Evolutionary conservation across 2,888 invertebrate genomes (phyloP).

Genomic region (Dynastes maya): DNA sequence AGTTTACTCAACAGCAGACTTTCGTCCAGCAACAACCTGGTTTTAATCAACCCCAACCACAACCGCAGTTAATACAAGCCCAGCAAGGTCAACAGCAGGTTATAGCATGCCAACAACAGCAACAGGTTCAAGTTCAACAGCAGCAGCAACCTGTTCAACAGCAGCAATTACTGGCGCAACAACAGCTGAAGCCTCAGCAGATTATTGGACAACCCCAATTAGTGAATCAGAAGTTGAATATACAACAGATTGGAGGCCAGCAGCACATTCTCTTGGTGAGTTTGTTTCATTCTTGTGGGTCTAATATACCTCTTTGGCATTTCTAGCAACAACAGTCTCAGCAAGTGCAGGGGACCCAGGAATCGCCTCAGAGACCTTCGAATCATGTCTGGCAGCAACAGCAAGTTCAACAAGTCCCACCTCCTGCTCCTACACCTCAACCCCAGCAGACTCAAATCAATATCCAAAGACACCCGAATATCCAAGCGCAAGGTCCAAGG

Average conservation of each 20-base stretch:
- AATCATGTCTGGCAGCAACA: constrained; percentile 45
- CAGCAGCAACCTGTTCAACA: constrained; percentile 53
- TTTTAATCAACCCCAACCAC: constrained; percentile 64
- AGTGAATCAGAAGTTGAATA: constrained; percentile 44
- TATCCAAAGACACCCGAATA: constrained; percentile 68
- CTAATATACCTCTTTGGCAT: neutral
- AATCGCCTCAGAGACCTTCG: constrained; percentile 6
- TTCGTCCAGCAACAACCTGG: constrained; percentile 49
- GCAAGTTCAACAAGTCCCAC: constrained; percentile 39
- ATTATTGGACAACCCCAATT: constrained; percentile 44
- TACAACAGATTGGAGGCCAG: constrained; percentile 67
- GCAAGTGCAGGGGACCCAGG: constrained; percentile 31
- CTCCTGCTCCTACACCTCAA: constrained; percentile 63
- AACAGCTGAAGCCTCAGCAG: constrained; percentile 39
- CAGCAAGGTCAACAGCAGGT: constrained; percentile 71
- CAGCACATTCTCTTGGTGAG: constrained; percentile 53
- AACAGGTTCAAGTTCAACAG: constrained; percentile 69
- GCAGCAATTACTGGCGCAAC: constrained; percentile 54
- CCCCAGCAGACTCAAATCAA: constrained; percentile 63
- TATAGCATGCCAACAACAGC: constrained; percentile 71
- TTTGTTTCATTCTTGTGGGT: neutral
- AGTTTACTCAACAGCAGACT: constrained; percentile 57
- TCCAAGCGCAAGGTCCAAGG: constrained; percentile 67
- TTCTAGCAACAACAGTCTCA: constrained; percentile 38
- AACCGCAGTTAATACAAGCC: constrained; percentile 60